Evolutionary conservation across 1,140 invertebrate species (phyloP).

Genomic region (Drosophila watanabei): DNA sequence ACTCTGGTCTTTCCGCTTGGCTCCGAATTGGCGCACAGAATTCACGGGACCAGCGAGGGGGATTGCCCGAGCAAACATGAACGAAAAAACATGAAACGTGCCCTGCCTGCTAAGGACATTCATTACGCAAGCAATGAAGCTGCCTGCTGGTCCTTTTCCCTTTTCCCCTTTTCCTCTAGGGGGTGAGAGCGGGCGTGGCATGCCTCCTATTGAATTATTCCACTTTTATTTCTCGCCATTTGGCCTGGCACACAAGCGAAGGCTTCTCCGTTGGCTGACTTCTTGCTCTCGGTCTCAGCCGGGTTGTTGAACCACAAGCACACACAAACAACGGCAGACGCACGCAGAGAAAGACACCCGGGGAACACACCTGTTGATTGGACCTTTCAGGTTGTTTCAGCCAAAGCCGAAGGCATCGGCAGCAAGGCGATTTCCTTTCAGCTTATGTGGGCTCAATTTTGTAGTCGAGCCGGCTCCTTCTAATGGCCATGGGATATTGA

Average conservation of each 20-base stretch:
- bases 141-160: constrained; percentile 18
- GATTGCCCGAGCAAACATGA: constrained; percentile 66
- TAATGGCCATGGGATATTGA: constrained; percentile 63
- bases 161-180: not conserved
- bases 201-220: constrained; percentile 74
- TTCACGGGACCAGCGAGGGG: constrained; percentile 1
- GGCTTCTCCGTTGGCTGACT: constrained; percentile 41
- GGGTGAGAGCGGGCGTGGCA: constrained; percentile 14
- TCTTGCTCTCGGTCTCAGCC: constrained; percentile 36
- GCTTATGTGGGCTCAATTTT: constrained; percentile 64
- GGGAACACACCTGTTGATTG: constrained; percentile 52
- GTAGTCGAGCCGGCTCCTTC: constrained; percentile 53
- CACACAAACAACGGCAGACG: constrained; percentile 39
- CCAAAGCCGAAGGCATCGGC: constrained; percentile 38
- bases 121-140: constrained; percentile 76
- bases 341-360: constrained; percentile 19
- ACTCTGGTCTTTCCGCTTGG: constrained; percentile 46
- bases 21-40: constrained; percentile 65
- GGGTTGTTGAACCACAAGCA: constrained; percentile 74
- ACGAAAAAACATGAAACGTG: constrained; percentile 79
- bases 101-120: constrained; percentile 76
- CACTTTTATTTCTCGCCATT: constrained; percentile 74
- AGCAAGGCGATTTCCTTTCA: constrained; percentile 57
- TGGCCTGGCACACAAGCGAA: constrained; percentile 42
- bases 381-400: constrained; percentile 45